Conservation (phyloP, 2,797 vertebrate species). For the Enteromius fasciolatus region DNA sequence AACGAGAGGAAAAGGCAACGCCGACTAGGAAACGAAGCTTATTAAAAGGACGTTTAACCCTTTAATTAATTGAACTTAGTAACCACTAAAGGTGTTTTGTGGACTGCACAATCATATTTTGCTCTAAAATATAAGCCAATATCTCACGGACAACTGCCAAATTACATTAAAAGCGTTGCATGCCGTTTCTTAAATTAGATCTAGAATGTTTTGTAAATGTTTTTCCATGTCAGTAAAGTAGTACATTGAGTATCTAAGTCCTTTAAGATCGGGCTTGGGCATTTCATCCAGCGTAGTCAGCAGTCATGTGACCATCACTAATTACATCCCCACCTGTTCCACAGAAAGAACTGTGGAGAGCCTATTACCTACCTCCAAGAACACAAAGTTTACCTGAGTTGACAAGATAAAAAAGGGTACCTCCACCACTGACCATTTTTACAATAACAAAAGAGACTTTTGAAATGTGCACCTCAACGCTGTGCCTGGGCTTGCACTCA, state of each 20-base stretch:
- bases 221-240: not conserved
- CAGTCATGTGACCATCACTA: constrained; percentile 46
- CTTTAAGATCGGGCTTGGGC: not conserved
- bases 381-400: not conserved
- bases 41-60: not conserved
- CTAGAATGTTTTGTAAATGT: not conserved
- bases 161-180: not conserved
- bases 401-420: not conserved
- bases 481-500: not conserved
- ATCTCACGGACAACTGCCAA: not conserved
- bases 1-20: not conserved
- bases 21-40: not conserved
- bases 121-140: not conserved
- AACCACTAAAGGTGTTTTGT: too few relatives aligned
- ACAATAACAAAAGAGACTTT: not conserved
- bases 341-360: not conserved
- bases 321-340: constrained; percentile 36
- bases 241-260: not conserved
- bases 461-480: not conserved
- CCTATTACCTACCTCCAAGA: not conserved
- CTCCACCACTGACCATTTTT: not conserved
- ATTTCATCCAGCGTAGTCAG: not conserved
- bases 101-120: not conserved
- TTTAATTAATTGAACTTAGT: not conserved
- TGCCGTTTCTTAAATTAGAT: not conserved